Percentiles rank a stretch among this genome's conserved stretches.
phyloP scores from a whole-genome alignment of 2,113 vertebrate genomes.

The Oceanodroma tethys region DNA sequence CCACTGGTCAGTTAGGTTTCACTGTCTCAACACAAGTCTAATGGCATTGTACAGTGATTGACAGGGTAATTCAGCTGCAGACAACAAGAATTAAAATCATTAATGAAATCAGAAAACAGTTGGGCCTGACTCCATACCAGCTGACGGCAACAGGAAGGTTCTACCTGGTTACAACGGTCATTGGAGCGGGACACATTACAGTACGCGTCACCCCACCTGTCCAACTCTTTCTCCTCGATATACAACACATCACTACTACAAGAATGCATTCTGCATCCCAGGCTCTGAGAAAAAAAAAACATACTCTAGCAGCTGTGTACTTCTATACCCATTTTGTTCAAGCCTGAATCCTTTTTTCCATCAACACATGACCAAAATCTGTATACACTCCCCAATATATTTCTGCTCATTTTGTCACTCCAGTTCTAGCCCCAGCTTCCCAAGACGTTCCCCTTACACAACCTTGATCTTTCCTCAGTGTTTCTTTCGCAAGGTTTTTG shows the following conservation, averaged over 20 bases:
- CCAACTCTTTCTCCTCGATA: not conserved
- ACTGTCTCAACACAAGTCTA: not conserved
- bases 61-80: not conserved
- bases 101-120: not conserved
- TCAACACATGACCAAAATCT: not conserved
- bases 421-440: not conserved
- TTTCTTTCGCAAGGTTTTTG: not conserved
- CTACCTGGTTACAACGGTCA: not conserved
- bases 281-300: not conserved
- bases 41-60: not conserved
- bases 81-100: not conserved
- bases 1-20: not conserved
- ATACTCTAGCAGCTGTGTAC: not conserved
- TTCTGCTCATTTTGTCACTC: not conserved
- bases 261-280: not conserved
- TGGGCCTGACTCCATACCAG: not conserved
- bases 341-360: not conserved
- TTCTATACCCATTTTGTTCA: not conserved
- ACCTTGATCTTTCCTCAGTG: not conserved
- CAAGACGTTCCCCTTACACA: not conserved
- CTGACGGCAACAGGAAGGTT: not conserved
- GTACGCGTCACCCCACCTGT: accelerated
- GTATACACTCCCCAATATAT: no score
- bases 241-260: not conserved
- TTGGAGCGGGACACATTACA: no score